A percentile compares a stretch with the other conserved stretches of the same genome.
These are phyloP conservation scores for Eurytoma californica DNA, from an alignment of 2,888 invertebrate genomes.

Conservation along the genomic window DNA sequence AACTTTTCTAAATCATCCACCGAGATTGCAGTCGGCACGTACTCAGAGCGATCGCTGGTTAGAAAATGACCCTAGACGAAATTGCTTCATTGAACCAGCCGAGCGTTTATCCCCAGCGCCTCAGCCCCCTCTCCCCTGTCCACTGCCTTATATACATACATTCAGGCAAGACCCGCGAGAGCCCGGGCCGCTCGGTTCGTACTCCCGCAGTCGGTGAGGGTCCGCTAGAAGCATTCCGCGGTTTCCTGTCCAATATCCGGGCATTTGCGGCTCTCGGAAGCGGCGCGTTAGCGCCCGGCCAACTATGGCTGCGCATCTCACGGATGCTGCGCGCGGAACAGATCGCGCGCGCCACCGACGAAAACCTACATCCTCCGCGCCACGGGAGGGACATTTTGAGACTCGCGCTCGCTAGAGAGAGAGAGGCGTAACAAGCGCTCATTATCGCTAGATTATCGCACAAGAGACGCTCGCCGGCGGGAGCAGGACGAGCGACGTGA, in stretches of 20 bases:
- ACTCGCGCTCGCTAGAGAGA: background rate
- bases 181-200: background rate
- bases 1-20: no score
- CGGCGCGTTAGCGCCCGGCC: conserved; percentile 26
- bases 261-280: conserved; percentile 30
- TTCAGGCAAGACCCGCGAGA: no score
- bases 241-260: conserved; percentile 34
- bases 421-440: conserved; percentile 66
- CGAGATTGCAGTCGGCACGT: no score
- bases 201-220: background rate
- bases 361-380: background rate
- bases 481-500: conserved; percentile 9
- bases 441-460: conserved; percentile 72
- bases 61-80: no score
- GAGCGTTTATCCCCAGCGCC: no score
- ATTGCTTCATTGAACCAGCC: no score
- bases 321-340: conserved; percentile 13
- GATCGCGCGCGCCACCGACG: background rate
- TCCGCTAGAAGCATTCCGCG: conserved; percentile 9
- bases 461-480: conserved; percentile 53
- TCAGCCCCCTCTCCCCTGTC: no score
- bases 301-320: background rate
- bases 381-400: conserved; percentile 28
- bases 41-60: no score
- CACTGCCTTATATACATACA: no score